Percentiles rank a stretch among this genome's conserved stretches.
Conservation (phyloP, 1,140 invertebrate genomes). For the Globodera ellingtonae region DNA sequence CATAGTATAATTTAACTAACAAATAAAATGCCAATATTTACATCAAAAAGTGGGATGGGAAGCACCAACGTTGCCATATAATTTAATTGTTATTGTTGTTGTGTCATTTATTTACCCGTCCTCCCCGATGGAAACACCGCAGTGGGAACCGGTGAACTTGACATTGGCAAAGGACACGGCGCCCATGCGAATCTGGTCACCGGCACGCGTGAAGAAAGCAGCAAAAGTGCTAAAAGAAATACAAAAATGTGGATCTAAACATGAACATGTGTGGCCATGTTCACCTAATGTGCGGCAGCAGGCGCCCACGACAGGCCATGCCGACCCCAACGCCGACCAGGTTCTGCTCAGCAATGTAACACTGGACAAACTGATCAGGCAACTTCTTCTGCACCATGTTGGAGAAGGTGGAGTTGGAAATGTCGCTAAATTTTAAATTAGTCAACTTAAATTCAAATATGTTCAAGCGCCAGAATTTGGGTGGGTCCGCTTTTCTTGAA, state of each 20-base stretch:
- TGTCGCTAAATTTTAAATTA: slow-evolving; percentile 78
- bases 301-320: slow-evolving; percentile 60
- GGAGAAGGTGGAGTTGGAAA: slow-evolving; percentile 96
- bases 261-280: background rate
- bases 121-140: slow-evolving; percentile 81
- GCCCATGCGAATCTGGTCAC: slow-evolving; percentile 97
- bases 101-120: slow-evolving; percentile 29
- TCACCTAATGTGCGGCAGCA: slow-evolving; percentile 61
- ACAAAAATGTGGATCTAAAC: background rate
- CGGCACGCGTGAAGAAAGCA: slow-evolving; percentile 91
- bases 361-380: slow-evolving; percentile 85
- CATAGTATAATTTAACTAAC: too few relatives aligned
- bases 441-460: slow-evolving; percentile 9
- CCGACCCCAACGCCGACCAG: slow-evolving; percentile 90
- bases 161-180: slow-evolving; percentile 97
- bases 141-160: slow-evolving; percentile 92
- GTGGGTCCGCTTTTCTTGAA: too few relatives aligned
- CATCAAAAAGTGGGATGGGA: too few relatives aligned
- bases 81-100: too few relatives aligned
- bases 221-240: slow-evolving; percentile 85
- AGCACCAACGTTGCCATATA: too few relatives aligned
- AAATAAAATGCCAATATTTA: too few relatives aligned
- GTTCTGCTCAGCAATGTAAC: slow-evolving; percentile 83
- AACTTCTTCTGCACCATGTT: slow-evolving; percentile 82
- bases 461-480: background rate